Percentiles rank a stretch among this genome's conserved stretches.
phyloP scores from a whole-genome alignment of 2,888 invertebrate species.

The Drosophila cognata region DNA sequence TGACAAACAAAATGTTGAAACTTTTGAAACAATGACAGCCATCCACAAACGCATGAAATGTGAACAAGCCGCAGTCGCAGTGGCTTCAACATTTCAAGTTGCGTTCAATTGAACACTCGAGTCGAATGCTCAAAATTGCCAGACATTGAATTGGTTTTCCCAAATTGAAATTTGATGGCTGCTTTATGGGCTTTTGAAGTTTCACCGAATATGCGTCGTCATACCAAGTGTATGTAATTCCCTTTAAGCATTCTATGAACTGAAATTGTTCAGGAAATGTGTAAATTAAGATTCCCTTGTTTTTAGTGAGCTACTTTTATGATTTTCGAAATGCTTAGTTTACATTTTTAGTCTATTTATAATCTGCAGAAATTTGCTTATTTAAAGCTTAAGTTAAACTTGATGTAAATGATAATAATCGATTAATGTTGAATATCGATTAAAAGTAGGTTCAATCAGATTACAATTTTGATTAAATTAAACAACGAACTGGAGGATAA shows the following conservation, averaged over 20 bases:
- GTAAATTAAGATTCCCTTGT: neutral
- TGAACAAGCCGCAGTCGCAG: slow-evolving; percentile 40
- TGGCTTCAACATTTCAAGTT: slow-evolving; percentile 35
- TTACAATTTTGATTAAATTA: neutral
- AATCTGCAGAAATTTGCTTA: neutral
- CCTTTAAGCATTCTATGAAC: neutral
- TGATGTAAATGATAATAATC: neutral
- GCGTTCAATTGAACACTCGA: slow-evolving; percentile 47
- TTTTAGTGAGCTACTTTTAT: neutral
- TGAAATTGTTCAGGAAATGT: neutral
- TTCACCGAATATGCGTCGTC: slow-evolving; percentile 41
- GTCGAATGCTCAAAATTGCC: slow-evolving; percentile 27
- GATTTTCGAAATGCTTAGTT: neutral
- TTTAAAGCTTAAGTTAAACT: neutral
- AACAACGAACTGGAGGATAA: neutral
- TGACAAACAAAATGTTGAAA: slow-evolving; percentile 79
- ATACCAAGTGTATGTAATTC: neutral
- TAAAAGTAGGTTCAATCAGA: neutral
- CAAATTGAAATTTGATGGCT: slow-evolving; percentile 54
- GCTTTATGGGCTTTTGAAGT: slow-evolving; percentile 55
- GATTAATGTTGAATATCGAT: neutral
- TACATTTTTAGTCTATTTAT: neutral
- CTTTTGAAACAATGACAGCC: slow-evolving; percentile 55
- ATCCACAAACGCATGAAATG: slow-evolving; percentile 30
- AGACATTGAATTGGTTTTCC: slow-evolving; percentile 34